phyloP scores from a whole-genome alignment of 1,140 invertebrate species.

The Lanistes nyassanus region DNA sequence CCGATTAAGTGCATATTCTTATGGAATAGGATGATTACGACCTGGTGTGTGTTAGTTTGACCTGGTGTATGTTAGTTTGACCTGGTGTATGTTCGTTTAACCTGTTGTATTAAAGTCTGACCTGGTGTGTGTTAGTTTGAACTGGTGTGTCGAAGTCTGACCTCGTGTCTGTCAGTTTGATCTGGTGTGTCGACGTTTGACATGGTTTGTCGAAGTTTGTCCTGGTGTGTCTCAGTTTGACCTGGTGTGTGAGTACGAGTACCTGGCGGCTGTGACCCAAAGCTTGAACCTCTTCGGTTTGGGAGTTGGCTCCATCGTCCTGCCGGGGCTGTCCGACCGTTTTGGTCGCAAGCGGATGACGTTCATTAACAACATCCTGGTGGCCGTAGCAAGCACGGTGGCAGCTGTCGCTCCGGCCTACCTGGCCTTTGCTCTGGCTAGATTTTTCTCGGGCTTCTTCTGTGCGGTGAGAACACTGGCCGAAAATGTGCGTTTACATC shows the following conservation, averaged over 20 bases:
- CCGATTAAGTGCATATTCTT: too few species aligned
- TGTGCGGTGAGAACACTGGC: neutral
- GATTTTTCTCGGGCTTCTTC: constrained; percentile 24
- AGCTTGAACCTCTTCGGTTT: constrained; percentile 19
- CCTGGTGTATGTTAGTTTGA: neutral
- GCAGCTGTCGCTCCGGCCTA: constrained; percentile 11
- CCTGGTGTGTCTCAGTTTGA: constrained; percentile 24
- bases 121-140: too few species aligned
- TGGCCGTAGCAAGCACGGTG: constrained; percentile 6
- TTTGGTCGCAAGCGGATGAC: constrained; percentile 25
- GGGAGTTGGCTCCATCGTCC: constrained; percentile 18
- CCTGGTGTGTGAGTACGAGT: constrained; percentile 25
- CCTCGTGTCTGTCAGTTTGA: too few species aligned
- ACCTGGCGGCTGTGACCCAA: constrained; percentile 26
- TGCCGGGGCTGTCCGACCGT: constrained; percentile 22
- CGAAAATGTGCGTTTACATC: neutral
- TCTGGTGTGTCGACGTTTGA: too few species aligned
- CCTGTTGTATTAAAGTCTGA: too few species aligned
- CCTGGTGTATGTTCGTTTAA: too few species aligned
- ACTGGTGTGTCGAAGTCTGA: too few species aligned
- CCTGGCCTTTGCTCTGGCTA: constrained; percentile 24
- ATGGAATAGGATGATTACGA: too few species aligned
- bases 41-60: too few species aligned
- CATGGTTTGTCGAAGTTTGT: too few species aligned
- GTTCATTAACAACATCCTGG: neutral